Evolutionary conservation across 2,797 vertebrate genomes (phyloP), one percentile per base, ranked within the genome.

Genomic region (Trachurus trachurus): DNA sequence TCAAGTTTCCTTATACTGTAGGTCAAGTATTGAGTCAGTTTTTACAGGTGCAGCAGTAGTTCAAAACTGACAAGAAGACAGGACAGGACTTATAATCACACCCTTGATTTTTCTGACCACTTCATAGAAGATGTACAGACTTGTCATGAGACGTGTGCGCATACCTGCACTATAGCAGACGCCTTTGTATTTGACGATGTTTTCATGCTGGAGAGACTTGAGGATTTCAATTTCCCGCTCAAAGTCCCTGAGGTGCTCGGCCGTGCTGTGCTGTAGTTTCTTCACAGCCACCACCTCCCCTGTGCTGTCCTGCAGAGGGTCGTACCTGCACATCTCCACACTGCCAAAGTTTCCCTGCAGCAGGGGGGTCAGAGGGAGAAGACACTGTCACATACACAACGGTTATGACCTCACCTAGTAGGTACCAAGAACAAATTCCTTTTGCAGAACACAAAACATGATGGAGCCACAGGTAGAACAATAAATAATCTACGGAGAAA

Each of bases 161-260:
- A 29, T 93, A 98, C 98, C 98, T 84, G 98, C 97, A 17, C 98
- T 99, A 89, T 99, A 99, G 89, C 98, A 99, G 13, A 99, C 98
- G 66, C 98, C 98, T 90, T 99, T 99, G 90, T 99, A 99, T 83
- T 96, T 97, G 67, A 99, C 98, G 17, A 99, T 99, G 94, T 99
- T 99, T 66, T 99, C 98, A 16, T 99, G 98, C 71, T 99, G 98
- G 45, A 99, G 94, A 4, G 98, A 99, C 81, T 97, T 98, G 62
- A 99, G 96, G 91, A 99, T 99, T 93, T 99, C 97, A 6, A 99
- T 99, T 83, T 99, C 98, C 67, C 97, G 94, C 94, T 99, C 97
- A 22, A 99, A 99, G 91, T 99, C 98, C 11, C 97, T 87, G 74
- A 99, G 89, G 84, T 99, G 97, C 81, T 99, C 97, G 0, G 97